Evolutionary conservation across 2,888 invertebrate species (phyloP).

Genomic region (Acrobasis suavella): DNA sequence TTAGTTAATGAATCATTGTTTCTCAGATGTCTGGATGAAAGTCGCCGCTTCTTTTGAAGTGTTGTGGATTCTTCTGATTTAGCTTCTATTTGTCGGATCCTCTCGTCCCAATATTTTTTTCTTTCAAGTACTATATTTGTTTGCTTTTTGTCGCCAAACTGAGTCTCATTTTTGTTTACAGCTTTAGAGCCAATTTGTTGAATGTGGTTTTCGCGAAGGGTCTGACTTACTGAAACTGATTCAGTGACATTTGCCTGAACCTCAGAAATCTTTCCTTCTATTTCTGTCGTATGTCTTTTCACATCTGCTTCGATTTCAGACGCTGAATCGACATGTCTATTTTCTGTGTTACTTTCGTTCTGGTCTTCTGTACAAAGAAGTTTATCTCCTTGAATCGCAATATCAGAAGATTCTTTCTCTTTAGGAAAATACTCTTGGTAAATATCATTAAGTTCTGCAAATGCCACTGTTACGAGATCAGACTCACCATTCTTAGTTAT

Average conservation of each 20-base stretch:
- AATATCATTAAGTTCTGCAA: constrained; percentile 72
- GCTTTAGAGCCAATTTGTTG: constrained; percentile 33
- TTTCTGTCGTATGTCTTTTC: constrained; percentile 67
- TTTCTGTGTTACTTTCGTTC: constrained; percentile 46
- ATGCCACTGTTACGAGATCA: constrained; percentile 70
- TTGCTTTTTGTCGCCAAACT: constrained; percentile 54
- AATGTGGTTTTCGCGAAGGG: constrained; percentile 55
- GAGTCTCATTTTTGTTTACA: constrained; percentile 44
- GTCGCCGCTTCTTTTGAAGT: constrained; percentile 57
- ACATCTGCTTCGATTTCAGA: constrained; percentile 76
- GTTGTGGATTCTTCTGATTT: constrained; percentile 60
- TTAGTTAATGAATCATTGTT: constrained; percentile 72
- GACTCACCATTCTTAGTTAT: constrained; percentile 44
- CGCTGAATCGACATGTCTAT: constrained; percentile 72
- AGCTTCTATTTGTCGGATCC: constrained; percentile 69
- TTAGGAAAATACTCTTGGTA: constrained; percentile 66
- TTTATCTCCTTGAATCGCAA: constrained; percentile 43
- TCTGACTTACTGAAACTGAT: constrained; percentile 78
- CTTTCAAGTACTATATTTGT: constrained; percentile 72
- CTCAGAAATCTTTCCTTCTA: constrained; percentile 79
- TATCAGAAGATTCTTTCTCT: constrained; percentile 48
- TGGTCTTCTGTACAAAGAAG: constrained; percentile 41
- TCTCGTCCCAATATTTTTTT: constrained; percentile 79
- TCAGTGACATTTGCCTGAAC: constrained; percentile 80
- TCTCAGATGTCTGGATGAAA: constrained; percentile 59